phyloP scores from a whole-genome alignment of 2,113 vertebrate species.

The Gobiocypris rarus region DNA sequence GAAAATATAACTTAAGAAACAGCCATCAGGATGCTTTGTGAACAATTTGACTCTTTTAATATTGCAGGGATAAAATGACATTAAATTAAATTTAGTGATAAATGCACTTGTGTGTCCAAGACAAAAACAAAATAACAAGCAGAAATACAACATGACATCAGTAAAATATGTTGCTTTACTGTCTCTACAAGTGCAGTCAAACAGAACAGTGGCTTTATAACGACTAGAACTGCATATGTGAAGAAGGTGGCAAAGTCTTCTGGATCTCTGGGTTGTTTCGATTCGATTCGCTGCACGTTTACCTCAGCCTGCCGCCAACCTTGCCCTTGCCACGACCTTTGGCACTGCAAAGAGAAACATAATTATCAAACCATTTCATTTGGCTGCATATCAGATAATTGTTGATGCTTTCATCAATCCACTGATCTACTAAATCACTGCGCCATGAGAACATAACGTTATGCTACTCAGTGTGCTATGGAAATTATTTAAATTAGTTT shows the following conservation, averaged over 20 bases:
- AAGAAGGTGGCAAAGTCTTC: slow-evolving; percentile 32
- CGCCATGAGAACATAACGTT: background rate
- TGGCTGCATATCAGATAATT: background rate
- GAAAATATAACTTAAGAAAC: background rate
- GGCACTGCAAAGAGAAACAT: slow-evolving; percentile 60
- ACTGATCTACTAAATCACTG: background rate
- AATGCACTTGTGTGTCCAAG: slow-evolving; percentile 1
- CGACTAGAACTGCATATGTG: slow-evolving; percentile 6
- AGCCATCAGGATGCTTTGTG: background rate
- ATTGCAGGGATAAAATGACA: background rate
- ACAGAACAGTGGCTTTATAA: slow-evolving; percentile 15
- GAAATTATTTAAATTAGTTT: background rate
- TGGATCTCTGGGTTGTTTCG: slow-evolving; percentile 35
- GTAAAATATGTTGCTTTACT: slow-evolving; percentile 37
- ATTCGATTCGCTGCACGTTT: slow-evolving; percentile 37
- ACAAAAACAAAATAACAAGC: slow-evolving; percentile 9
- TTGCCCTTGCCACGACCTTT: slow-evolving; percentile 78
- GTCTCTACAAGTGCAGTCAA: slow-evolving; percentile 40
- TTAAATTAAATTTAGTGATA: background rate
- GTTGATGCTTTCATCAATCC: background rate
- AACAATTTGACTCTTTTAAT: slow-evolving; percentile 21
- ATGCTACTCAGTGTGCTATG: background rate
- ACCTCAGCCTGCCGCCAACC: slow-evolving; percentile 69
- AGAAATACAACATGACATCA: slow-evolving; percentile 36
- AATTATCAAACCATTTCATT: background rate